Conservation (phyloP, 2,888 invertebrate genomes). For the Trachelus iudaicus region DNA sequence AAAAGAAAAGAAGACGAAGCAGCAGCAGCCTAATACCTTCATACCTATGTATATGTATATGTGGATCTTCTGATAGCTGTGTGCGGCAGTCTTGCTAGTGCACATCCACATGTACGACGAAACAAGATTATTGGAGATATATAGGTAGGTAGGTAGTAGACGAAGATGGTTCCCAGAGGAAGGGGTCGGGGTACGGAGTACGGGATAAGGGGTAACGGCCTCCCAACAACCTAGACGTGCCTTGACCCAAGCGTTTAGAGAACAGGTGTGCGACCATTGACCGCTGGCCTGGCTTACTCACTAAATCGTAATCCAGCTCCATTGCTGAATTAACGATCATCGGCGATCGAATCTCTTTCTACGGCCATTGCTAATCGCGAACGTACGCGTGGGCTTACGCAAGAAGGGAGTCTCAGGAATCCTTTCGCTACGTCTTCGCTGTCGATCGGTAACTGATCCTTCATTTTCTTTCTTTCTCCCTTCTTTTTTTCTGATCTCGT, state of each 20-base stretch:
- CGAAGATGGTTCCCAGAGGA: constrained; percentile 27
- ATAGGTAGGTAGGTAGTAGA: constrained; percentile 30
- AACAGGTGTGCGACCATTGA: constrained; percentile 58
- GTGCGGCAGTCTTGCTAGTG: neutral
- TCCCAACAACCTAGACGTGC: constrained; percentile 61
- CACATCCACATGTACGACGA: constrained; percentile 28
- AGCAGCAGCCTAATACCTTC: neutral
- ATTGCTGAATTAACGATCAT: neutral
- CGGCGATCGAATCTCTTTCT: neutral
- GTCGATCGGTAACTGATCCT: neutral
- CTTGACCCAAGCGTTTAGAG: constrained; percentile 60
- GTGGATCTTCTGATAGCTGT: neutral
- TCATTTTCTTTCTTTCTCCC: neutral
- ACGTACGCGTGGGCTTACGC: neutral
- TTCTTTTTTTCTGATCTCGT: neutral
- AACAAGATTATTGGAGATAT: constrained; percentile 50
- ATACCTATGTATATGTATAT: neutral
- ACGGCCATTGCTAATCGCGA: neutral
- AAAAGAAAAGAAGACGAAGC: neutral
- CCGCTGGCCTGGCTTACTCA: constrained; percentile 48
- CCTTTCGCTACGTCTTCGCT: neutral
- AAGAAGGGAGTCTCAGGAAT: neutral
- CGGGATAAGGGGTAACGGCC: constrained; percentile 59
- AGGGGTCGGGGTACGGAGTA: constrained; percentile 14
- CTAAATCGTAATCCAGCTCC: constrained; percentile 44